Conservation (phyloP, 2,113 vertebrate species). For the Cavia porcellus region DNA sequence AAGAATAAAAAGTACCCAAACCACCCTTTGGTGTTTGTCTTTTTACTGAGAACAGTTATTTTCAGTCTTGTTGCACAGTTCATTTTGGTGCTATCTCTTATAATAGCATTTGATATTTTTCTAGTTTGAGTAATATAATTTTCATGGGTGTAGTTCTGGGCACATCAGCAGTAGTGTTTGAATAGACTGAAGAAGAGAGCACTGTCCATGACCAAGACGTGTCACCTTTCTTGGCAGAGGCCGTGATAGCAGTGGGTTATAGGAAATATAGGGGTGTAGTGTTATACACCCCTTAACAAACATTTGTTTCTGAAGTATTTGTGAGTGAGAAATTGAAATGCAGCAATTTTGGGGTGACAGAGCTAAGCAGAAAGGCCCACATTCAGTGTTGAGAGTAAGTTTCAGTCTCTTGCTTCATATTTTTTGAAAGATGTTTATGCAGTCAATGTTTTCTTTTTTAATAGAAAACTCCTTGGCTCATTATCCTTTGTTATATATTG, state of each 20-base stretch:
- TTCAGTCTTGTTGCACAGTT: conserved; percentile 35
- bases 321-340: conserved; percentile 31
- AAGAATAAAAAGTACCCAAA: neutral
- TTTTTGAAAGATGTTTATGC: conserved; percentile 21
- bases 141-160: neutral
- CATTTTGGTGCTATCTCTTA: conserved; percentile 63
- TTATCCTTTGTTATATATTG: conserved; percentile 63
- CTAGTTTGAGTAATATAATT: neutral
- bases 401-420: conserved; percentile 14
- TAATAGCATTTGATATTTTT: conserved; percentile 22
- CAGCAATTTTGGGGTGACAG: conserved; percentile 17
- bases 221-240: neutral
- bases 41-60: conserved; percentile 31
- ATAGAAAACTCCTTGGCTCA: conserved; percentile 47
- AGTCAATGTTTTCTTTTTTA: conserved; percentile 49
- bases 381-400: conserved; percentile 43
- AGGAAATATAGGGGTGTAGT: neutral
- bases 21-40: neutral
- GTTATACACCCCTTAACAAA: neutral
- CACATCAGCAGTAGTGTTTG: neutral
- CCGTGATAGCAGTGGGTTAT: neutral
- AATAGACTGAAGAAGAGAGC: neutral
- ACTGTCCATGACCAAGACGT: neutral
- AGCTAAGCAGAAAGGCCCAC: conserved; percentile 46
- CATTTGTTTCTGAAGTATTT: conserved; percentile 20